These are phyloP conservation scores for Sialis fuliginosa DNA, from an alignment of 2,888 invertebrate genomes.

Conservation along the genomic window DNA sequence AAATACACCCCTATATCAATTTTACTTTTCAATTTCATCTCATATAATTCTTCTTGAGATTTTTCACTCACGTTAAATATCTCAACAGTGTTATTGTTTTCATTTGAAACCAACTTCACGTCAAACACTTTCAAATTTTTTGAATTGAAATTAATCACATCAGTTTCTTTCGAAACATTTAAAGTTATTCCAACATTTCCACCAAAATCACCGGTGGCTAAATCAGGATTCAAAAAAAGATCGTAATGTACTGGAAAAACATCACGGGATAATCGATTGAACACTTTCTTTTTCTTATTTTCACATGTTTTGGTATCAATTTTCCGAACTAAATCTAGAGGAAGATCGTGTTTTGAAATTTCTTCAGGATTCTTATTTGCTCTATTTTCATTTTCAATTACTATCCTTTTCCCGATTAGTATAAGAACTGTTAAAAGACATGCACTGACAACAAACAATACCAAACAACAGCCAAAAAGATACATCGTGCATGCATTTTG, in stretches of 20 bases:
- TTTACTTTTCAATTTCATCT: not conserved
- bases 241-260: constrained; percentile 44
- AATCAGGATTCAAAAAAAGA: constrained; percentile 41
- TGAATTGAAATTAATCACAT: constrained; percentile 28
- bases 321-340: not conserved
- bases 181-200: constrained; percentile 37
- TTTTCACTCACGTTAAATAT: not conserved
- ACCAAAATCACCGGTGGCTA: constrained; percentile 35
- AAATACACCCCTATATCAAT: not conserved
- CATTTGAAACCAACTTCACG: not conserved
- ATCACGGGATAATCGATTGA: constrained; percentile 36
- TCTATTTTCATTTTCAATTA: not conserved
- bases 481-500: not conserved
- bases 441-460: constrained; percentile 19
- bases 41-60: not conserved
- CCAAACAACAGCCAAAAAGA: constrained; percentile 16
- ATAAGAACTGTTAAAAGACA: constrained; percentile 21
- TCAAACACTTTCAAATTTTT: constrained; percentile 8
- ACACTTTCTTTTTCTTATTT: not conserved
- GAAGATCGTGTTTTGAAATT: not conserved
- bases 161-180: constrained; percentile 24
- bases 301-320: not conserved
- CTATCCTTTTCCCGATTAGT: constrained; percentile 18
- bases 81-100: too few relatives aligned
- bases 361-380: not conserved